These are phyloP conservation scores for Acromyrmex echinatior DNA, from an alignment of 1,140 invertebrate genomes.

Conservation along the genomic window DNA sequence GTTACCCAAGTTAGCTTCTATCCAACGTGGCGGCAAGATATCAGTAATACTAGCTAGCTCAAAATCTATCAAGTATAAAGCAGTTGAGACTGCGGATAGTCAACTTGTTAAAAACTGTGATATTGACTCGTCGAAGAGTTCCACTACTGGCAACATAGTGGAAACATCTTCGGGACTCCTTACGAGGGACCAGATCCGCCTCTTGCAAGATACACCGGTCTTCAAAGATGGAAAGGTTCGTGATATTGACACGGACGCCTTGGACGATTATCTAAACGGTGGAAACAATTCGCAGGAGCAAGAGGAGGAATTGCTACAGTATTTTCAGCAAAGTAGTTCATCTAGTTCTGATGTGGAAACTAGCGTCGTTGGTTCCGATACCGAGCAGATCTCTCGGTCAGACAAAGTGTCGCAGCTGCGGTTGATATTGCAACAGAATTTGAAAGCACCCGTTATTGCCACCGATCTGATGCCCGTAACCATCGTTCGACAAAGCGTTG, in stretches of 20 bases:
- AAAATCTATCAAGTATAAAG: slow-evolving; percentile 75
- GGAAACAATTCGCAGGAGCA: slow-evolving; percentile 93
- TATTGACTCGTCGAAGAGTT: slow-evolving; percentile 77
- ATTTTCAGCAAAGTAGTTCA: slow-evolving; percentile 89
- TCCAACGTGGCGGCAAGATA: slow-evolving; percentile 75
- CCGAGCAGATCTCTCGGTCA: slow-evolving; percentile 84
- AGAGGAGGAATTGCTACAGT: slow-evolving; percentile 92
- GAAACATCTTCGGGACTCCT: slow-evolving; percentile 66
- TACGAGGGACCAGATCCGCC: slow-evolving; percentile 77
- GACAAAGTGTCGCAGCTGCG: slow-evolving; percentile 91
- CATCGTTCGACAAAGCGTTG: slow-evolving; percentile 70
- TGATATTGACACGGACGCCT: slow-evolving; percentile 91
- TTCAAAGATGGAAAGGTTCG: slow-evolving; percentile 85
- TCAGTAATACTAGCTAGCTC: slow-evolving; percentile 78
- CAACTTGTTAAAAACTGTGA: slow-evolving; percentile 81
- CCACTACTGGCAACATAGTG: slow-evolving; percentile 53
- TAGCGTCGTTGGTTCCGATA: slow-evolving; percentile 70
- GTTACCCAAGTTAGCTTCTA: slow-evolving; percentile 70
- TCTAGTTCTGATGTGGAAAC: slow-evolving; percentile 83
- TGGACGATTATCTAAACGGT: slow-evolving; percentile 92
- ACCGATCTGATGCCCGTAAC: slow-evolving; percentile 78
- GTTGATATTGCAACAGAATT: slow-evolving; percentile 90
- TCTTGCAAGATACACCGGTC: slow-evolving; percentile 77
- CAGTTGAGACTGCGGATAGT: slow-evolving; percentile 68
- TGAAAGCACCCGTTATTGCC: slow-evolving; percentile 85